A percentile compares a stretch with the other conserved stretches of the same genome.
phyloP scores from a whole-genome alignment of 1,140 invertebrate genomes.

The Drosophila neocordata region DNA sequence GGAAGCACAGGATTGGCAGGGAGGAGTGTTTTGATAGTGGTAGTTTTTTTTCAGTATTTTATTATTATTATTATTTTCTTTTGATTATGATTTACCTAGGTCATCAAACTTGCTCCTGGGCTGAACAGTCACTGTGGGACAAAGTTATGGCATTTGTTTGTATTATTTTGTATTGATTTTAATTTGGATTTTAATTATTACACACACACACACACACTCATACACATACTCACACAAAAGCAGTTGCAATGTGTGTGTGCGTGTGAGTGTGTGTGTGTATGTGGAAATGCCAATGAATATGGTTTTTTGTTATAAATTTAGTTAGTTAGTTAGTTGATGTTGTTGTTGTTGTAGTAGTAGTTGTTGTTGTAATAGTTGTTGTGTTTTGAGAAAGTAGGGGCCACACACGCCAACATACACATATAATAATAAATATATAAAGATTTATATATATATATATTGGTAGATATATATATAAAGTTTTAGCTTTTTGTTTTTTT shows the following conservation, averaged over 20 bases:
- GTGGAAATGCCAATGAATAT: slow-evolving; percentile 31
- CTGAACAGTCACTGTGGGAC: slow-evolving; percentile 87
- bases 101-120: slow-evolving; percentile 89
- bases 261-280: slow-evolving; percentile 13
- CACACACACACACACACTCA: slow-evolving; percentile 29
- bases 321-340: slow-evolving; percentile 49
- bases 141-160: slow-evolving; percentile 78
- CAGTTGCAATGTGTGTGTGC: background rate
- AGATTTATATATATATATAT: slow-evolving; percentile 42
- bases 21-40: slow-evolving; percentile 22
- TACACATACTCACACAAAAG: slow-evolving; percentile 20
- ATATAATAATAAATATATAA: slow-evolving; percentile 56
- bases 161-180: slow-evolving; percentile 72
- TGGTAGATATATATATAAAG: slow-evolving; percentile 49
- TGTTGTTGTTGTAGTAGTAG: slow-evolving; percentile 38
- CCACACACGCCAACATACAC: slow-evolving; percentile 62
- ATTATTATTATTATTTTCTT: slow-evolving; percentile 29
- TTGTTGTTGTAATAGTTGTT: slow-evolving; percentile 42
- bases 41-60: slow-evolving; percentile 20
- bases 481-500: too few species aligned
- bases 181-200: slow-evolving; percentile 49
- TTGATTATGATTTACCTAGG: slow-evolving; percentile 86
- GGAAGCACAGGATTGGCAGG: slow-evolving; percentile 1
- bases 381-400: slow-evolving; percentile 45
- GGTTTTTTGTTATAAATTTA: slow-evolving; percentile 43